Evolutionary conservation across 2,888 invertebrate species (phyloP), one percentile per base, ranked within the genome.

Genomic region (Tipula lateralis): DNA sequence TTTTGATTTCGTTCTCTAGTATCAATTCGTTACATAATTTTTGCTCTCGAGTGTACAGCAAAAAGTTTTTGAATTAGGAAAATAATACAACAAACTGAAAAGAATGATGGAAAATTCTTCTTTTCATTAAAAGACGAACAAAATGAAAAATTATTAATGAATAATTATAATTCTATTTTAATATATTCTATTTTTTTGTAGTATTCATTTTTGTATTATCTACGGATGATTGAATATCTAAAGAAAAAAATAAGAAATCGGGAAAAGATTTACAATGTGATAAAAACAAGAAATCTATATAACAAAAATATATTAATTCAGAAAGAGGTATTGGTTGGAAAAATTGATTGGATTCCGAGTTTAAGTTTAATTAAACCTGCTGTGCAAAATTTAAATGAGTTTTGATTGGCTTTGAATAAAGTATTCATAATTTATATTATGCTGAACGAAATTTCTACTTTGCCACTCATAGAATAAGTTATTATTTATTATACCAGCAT

Each of bases 101-200:
- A 24, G 24, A 66, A 66, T 66, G 66, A 66, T 66, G 24, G 66
- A 66, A 66, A 24, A 24, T 66, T 66, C 24, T 24, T 66, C 13
- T 66, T 66, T 12, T 66, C 66, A 66, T 66, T 19, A 66, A 66
- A 66, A 66, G 66, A 66, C 66, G 66, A 66, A 66, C 66, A 66
- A 66, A 66, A 66, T 66, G 19, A 66, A 66, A 44, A 66, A 66
- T 66, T 66, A 66, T 66, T 66, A 66, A 66, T 66, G 66, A 66
- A 66, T 66, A 66, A 66, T 66, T 66, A 66, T 66, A 66, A 24
- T 66, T 66, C 66, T 24, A 24, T 66, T 66, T 66, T 66, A 66
- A 66, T 66, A 66, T 24, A 66, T 66, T 66, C 24, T 24, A 24
- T 24, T 24, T 66, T 66, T 66, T 66, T 66, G 24, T 24, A 66